These are phyloP conservation scores for Kryphioiulus occultus DNA, from an alignment of 2,888 invertebrate genomes.

Conservation along the genomic window DNA sequence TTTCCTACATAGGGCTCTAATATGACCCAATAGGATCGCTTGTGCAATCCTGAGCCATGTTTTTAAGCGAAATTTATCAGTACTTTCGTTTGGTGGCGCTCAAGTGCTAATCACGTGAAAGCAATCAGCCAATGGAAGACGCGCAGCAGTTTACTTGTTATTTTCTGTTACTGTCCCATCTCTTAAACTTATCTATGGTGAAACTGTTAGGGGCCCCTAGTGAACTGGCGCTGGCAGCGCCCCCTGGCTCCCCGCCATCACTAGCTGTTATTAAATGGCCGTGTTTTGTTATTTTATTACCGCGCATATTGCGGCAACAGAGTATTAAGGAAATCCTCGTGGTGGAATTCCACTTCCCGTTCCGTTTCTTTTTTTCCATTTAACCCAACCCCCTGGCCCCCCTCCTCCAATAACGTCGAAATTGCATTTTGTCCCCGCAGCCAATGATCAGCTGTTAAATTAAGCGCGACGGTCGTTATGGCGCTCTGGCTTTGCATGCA, in stretches of 20 bases:
- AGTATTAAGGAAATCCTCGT: constrained; percentile 19
- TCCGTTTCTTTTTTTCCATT: neutral
- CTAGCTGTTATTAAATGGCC: neutral
- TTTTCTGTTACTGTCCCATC: too few species aligned
- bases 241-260: neutral
- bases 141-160: too few species aligned
- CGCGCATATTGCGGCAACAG: neutral
- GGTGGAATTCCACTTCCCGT: neutral
- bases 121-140: too few species aligned
- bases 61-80: too few species aligned
- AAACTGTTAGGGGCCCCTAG: too few species aligned
- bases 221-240: neutral
- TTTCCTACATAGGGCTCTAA: too few species aligned
- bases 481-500: constrained; percentile 36
- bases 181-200: too few species aligned
- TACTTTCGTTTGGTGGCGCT: too few species aligned
- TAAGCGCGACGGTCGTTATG: constrained; percentile 24
- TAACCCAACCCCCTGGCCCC: neutral
- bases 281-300: constrained; percentile 37
- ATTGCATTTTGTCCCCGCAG: constrained; percentile 40
- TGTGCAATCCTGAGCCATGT: too few species aligned
- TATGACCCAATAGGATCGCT: too few species aligned
- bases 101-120: too few species aligned
- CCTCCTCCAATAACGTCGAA: neutral
- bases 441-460: constrained; percentile 39